phyloP scores from a whole-genome alignment of 1,140 invertebrate species.

The Drosophila rhopaloa region DNA sequence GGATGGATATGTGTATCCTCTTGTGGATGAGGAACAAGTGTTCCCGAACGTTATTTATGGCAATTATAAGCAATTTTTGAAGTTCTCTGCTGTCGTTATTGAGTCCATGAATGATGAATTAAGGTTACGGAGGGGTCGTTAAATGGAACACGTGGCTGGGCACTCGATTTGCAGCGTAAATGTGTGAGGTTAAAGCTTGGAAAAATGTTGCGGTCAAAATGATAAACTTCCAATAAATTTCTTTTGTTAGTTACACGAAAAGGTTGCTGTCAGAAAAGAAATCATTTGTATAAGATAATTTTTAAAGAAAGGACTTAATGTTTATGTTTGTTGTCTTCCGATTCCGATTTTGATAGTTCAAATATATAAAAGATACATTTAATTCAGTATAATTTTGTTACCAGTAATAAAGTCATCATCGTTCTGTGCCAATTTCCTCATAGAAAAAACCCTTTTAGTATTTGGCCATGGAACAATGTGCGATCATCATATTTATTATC shows the following conservation, averaged over 20 bases:
- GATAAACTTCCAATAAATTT: background rate
- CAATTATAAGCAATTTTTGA: constrained; percentile 70
- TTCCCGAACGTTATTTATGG: constrained; percentile 58
- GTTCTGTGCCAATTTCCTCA: background rate
- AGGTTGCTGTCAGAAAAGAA: too few relatives aligned
- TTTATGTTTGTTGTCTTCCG: too few relatives aligned
- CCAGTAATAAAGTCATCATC: background rate
- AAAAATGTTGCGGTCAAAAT: background rate
- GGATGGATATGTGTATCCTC: constrained; percentile 14
- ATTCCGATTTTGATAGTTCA: too few relatives aligned
- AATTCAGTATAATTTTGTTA: background rate
- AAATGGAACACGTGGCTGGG: constrained; percentile 54
- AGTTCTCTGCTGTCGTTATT: constrained; percentile 33
- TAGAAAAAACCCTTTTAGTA: constrained; percentile 1
- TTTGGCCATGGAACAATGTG: background rate
- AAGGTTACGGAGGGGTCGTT: constrained; percentile 31
- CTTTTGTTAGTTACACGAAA: background rate
- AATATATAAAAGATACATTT: too few relatives aligned
- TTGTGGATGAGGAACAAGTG: constrained; percentile 59
- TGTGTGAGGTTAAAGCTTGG: constrained; percentile 24
- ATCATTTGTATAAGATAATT: background rate
- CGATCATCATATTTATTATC: constrained; percentile 27
- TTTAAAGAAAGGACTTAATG: background rate
- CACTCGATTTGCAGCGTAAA: constrained; percentile 7
- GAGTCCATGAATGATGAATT: constrained; percentile 63